Percentiles rank a stretch among this genome's conserved stretches.
These are phyloP conservation scores for Notodonta dromedarius DNA, from an alignment of 2,888 invertebrate species.

Conservation along the genomic window DNA sequence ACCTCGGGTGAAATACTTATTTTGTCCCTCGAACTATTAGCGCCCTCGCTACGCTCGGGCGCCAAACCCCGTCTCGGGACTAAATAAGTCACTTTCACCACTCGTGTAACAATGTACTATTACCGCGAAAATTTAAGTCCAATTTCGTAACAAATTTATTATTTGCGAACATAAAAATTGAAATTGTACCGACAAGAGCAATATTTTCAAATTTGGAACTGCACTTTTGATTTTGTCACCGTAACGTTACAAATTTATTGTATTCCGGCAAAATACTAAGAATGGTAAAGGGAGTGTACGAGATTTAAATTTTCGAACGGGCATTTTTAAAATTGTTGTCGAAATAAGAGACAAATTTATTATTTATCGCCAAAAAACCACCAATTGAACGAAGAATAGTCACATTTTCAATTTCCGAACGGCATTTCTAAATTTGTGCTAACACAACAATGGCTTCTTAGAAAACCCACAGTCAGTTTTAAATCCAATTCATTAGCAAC, in stretches of 20 bases:
- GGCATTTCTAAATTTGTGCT: slow-evolving; percentile 36
- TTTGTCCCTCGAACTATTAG: too few species aligned
- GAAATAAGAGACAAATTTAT: neutral
- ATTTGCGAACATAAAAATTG: slow-evolving; percentile 19
- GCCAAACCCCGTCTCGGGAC: too few species aligned
- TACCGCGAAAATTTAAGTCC: slow-evolving; percentile 59
- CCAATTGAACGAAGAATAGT: neutral
- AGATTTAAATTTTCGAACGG: neutral
- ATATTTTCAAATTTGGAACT: slow-evolving; percentile 15
- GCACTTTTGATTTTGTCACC: slow-evolving; percentile 11
- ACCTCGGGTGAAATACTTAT: too few species aligned
- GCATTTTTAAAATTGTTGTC: neutral
- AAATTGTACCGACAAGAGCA: neutral
- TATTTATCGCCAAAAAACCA: neutral
- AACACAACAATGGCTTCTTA: slow-evolving; percentile 49
- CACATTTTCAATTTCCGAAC: neutral
- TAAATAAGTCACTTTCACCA: too few species aligned
- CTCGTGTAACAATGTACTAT: too few species aligned
- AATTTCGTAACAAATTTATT: slow-evolving; percentile 37
- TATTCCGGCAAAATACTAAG: neutral
- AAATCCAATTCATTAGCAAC: slow-evolving; percentile 63
- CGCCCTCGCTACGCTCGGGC: too few species aligned
- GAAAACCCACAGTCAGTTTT: slow-evolving; percentile 52
- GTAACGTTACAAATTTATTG: neutral
- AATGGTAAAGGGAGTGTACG: neutral